A percentile compares a stretch with the other conserved stretches of the same genome.
phyloP scores from a whole-genome alignment of 2,888 invertebrate genomes.

The Caenorhabditis sinica region DNA sequence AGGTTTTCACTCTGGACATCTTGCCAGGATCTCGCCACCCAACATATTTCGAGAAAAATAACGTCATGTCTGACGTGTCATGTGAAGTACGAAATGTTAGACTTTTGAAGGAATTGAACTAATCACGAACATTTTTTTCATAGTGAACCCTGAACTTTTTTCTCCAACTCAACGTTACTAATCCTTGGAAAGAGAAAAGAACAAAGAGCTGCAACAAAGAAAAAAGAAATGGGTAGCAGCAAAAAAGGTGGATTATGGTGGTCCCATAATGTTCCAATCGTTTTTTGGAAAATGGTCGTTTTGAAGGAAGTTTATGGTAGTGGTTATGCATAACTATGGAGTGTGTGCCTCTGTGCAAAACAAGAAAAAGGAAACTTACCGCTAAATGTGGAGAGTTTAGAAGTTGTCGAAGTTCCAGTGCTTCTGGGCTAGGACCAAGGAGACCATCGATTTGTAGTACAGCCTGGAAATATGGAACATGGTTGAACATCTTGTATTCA shows the following conservation, averaged over 20 bases:
- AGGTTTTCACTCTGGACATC: constrained; percentile 23
- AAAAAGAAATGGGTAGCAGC: constrained; percentile 2
- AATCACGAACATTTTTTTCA: neutral
- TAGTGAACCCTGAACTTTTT: constrained; percentile 40
- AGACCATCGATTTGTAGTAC: constrained; percentile 74
- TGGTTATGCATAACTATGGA: constrained; percentile 52
- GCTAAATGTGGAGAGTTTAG: constrained; percentile 79
- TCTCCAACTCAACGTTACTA: constrained; percentile 20
- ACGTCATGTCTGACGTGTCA: constrained; percentile 4
- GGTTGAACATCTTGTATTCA: too few relatives aligned
- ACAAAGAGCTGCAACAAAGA: constrained; percentile 26
- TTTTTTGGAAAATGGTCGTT: constrained; percentile 3
- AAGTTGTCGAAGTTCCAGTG: constrained; percentile 77
- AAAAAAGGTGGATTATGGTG: constrained; percentile 50
- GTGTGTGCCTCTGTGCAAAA: too few relatives aligned
- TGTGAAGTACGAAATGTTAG: constrained; percentile 42
- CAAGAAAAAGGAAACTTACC: constrained; percentile 66
- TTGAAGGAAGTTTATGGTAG: constrained; percentile 8
- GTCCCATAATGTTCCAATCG: constrained; percentile 61
- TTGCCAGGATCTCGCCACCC: neutral
- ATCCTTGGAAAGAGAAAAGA: constrained; percentile 20
- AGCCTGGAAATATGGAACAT: constrained; percentile 69
- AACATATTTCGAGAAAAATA: constrained; percentile 22
- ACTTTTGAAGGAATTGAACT: constrained; percentile 19
- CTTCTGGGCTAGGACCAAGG: constrained; percentile 78